Conservation (phyloP, 1,140 invertebrate species). For the Dolichoris vasculosae region DNA sequence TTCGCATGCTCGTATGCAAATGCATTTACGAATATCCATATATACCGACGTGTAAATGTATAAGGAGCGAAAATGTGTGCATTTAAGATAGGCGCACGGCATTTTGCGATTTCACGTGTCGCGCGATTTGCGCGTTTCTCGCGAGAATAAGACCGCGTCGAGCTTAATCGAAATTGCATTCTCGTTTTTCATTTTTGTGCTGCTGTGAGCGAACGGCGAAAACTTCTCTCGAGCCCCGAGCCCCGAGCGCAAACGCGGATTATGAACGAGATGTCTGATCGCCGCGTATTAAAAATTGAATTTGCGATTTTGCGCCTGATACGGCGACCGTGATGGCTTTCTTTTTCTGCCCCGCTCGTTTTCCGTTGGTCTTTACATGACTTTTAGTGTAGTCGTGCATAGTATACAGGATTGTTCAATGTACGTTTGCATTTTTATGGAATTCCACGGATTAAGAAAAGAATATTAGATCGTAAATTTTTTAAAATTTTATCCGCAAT, state of each 20-base stretch:
- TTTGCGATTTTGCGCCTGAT: conserved; percentile 21
- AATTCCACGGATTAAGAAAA: conserved; percentile 1
- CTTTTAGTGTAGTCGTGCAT: neutral
- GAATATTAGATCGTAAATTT: conserved; percentile 20
- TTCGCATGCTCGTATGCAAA: conserved; percentile 21
- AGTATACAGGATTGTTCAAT: neutral
- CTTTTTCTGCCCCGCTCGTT: neutral
- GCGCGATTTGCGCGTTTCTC: conserved; percentile 2
- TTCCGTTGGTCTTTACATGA: neutral
- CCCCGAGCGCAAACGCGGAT: neutral
- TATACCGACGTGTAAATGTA: neutral
- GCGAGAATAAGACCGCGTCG: conserved; percentile 35
- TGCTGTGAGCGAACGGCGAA: neutral
- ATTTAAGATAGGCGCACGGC: conserved; percentile 15
- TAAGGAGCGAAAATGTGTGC: neutral
- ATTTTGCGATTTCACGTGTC: conserved; percentile 31
- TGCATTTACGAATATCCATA: neutral
- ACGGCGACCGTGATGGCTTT: neutral
- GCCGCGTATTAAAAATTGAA: conserved; percentile 9
- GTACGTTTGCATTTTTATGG: neutral
- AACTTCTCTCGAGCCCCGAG: neutral
- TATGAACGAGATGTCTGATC: neutral
- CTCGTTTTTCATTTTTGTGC: conserved; percentile 21
- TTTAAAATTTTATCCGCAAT: neutral
- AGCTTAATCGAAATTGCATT: conserved; percentile 39